phyloP scores from a whole-genome alignment of 1,140 invertebrate species.

The Temnothorax curvispinosus region DNA sequence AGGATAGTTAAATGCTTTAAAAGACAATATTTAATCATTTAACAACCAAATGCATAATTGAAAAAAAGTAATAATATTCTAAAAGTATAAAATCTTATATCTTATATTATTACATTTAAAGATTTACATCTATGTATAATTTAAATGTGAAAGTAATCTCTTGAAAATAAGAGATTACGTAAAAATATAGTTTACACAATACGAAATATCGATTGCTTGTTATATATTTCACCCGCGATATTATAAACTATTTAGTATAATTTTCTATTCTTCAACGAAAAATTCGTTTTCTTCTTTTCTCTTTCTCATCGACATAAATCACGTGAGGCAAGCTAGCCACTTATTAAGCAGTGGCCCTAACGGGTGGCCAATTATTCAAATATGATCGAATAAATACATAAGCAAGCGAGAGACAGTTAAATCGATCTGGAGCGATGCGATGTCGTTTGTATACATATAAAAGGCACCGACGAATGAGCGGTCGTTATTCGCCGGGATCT shows the following conservation, averaged over 20 bases:
- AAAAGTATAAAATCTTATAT: neutral
- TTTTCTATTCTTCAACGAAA: neutral
- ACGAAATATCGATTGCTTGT: neutral
- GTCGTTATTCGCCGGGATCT: slow-evolving; percentile 64
- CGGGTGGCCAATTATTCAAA: slow-evolving; percentile 75
- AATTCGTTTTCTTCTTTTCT: neutral
- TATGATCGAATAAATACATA: slow-evolving; percentile 76
- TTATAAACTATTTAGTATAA: slow-evolving; percentile 7
- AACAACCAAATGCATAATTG: neutral
- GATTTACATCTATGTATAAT: neutral
- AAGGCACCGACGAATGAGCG: slow-evolving; percentile 29
- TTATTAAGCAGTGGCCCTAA: slow-evolving; percentile 62
- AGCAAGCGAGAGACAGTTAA: slow-evolving; percentile 56
- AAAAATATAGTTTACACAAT: neutral
- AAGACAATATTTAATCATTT: neutral
- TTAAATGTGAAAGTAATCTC: neutral
- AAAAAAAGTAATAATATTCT: neutral
- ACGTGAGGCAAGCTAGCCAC: slow-evolving; percentile 33
- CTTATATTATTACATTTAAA: too few relatives aligned
- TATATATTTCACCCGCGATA: neutral
- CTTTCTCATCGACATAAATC: neutral
- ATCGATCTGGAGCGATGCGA: slow-evolving; percentile 43
- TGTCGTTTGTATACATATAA: slow-evolving; percentile 50
- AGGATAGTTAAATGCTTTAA: too few relatives aligned
- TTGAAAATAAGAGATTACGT: neutral